Evolutionary conservation across 2,113 vertebrate genomes (phyloP).

Genomic region (Prionailurus bengalensis): DNA sequence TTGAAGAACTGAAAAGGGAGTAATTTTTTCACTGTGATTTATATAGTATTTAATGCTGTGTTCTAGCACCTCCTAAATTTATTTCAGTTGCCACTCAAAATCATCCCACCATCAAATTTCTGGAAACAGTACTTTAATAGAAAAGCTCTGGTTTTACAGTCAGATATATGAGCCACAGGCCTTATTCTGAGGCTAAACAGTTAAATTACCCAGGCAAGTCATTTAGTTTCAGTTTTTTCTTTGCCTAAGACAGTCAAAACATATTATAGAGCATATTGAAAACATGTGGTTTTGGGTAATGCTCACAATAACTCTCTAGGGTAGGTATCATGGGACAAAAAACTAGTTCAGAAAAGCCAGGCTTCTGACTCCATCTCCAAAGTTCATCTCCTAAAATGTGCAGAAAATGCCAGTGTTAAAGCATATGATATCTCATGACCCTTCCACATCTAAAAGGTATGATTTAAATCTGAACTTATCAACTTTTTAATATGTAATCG

Average conservation of each 20-base stretch:
- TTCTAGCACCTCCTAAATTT: slow-evolving; percentile 47
- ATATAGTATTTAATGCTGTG: not conserved
- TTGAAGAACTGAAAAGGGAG: slow-evolving; percentile 26
- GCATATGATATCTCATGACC: not conserved
- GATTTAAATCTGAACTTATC: slow-evolving; percentile 15
- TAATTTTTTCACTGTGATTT: slow-evolving; percentile 38
- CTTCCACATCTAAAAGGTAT: slow-evolving; percentile 6
- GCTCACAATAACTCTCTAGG: not conserved
- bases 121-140: slow-evolving; percentile 35
- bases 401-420: not conserved
- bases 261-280: not conserved
- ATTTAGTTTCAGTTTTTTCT: slow-evolving; percentile 34
- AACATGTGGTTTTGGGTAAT: slow-evolving; percentile 11
- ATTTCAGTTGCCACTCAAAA: slow-evolving; percentile 52
- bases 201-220: not conserved
- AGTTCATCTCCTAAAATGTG: slow-evolving; percentile 1
- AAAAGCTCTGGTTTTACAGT: slow-evolving; percentile 22
- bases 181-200: not conserved
- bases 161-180: not conserved
- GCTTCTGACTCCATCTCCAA: not conserved
- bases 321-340: slow-evolving; percentile 5
- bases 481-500: slow-evolving; percentile 9
- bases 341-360: slow-evolving; percentile 29
- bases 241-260: not conserved
- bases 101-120: slow-evolving; percentile 44